Evolutionary conservation across 2,888 invertebrate genomes (phyloP).

Genomic region (Phorcus lineatus): DNA sequence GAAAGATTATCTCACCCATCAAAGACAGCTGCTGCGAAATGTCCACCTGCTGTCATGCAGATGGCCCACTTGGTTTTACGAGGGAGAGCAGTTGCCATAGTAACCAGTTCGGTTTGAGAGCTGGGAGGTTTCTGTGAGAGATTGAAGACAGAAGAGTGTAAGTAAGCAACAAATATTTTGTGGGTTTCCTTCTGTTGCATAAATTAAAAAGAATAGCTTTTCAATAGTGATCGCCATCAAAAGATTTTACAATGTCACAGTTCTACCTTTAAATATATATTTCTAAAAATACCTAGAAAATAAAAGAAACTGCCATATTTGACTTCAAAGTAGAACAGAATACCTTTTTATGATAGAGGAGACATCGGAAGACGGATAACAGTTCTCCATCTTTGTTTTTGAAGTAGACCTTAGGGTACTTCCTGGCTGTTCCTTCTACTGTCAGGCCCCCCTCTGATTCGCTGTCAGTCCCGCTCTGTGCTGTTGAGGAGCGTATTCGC

Average conservation of each 20-base stretch:
- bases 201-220: too few relatives aligned
- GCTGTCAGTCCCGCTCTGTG: conserved; percentile 54
- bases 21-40: conserved; percentile 86
- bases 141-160: too few relatives aligned
- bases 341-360: conserved; percentile 83
- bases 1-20: conserved; percentile 65
- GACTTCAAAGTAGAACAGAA: neutral
- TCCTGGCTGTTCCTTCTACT: conserved; percentile 48
- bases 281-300: neutral
- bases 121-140: conserved; percentile 70
- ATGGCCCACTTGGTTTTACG: conserved; percentile 82
- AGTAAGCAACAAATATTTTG: too few relatives aligned
- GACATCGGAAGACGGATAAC: conserved; percentile 85
- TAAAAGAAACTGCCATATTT: neutral
- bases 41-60: conserved; percentile 89
- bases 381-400: conserved; percentile 83
- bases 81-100: conserved; percentile 68
- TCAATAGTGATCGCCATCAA: too few relatives aligned
- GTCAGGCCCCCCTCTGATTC: conserved; percentile 44
- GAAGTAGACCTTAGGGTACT: conserved; percentile 83
- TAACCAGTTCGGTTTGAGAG: conserved; percentile 71
- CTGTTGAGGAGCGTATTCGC: conserved; percentile 29
- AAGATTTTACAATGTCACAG: neutral
- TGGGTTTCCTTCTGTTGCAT: too few relatives aligned
- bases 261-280: neutral